phyloP scores from a whole-genome alignment of 37 sponge, comb jelly and placozoan species.

The Theonella swinhoei region DNA sequence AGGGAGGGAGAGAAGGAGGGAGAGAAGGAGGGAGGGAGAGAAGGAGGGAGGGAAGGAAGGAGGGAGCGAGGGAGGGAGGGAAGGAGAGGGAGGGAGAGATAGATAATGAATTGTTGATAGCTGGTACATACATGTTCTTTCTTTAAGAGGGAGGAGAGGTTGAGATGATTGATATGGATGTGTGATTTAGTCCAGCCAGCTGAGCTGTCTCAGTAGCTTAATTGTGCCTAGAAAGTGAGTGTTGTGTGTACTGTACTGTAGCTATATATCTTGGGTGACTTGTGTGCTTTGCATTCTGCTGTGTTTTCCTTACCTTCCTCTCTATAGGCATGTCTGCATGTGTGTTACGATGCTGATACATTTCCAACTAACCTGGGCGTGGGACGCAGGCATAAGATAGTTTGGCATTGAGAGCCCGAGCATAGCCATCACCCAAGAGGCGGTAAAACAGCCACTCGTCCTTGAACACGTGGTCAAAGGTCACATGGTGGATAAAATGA shows the following conservation, averaged over 20 bases:
- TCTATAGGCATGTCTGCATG: neutral
- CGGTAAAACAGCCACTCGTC: slow-evolving; percentile 81
- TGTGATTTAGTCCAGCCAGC: too few relatives aligned
- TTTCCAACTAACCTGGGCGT: slow-evolving; percentile 58
- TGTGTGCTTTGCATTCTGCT: too few relatives aligned
- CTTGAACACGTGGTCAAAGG: slow-evolving; percentile 91
- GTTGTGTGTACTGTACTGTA: too few relatives aligned
- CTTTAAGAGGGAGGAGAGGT: neutral
- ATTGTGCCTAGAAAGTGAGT: too few relatives aligned
- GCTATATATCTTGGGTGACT: too few relatives aligned
- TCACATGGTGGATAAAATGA: slow-evolving; percentile 88
- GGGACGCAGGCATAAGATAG: slow-evolving; percentile 72
- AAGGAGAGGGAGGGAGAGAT: neutral
- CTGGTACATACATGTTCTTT: neutral
- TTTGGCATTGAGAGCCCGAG: slow-evolving; percentile 74
- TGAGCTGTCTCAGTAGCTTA: too few relatives aligned
- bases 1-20: neutral
- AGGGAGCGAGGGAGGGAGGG: too few relatives aligned
- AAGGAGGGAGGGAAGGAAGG: neutral
- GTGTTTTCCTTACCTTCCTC: neutral
- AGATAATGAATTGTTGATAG: neutral
- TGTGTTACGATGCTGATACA: neutral
- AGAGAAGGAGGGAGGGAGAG: neutral
- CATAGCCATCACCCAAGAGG: slow-evolving; percentile 74
- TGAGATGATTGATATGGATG: neutral